phyloP scores from a whole-genome alignment of 1,140 invertebrate species.

The Hormaphis cornu region DNA sequence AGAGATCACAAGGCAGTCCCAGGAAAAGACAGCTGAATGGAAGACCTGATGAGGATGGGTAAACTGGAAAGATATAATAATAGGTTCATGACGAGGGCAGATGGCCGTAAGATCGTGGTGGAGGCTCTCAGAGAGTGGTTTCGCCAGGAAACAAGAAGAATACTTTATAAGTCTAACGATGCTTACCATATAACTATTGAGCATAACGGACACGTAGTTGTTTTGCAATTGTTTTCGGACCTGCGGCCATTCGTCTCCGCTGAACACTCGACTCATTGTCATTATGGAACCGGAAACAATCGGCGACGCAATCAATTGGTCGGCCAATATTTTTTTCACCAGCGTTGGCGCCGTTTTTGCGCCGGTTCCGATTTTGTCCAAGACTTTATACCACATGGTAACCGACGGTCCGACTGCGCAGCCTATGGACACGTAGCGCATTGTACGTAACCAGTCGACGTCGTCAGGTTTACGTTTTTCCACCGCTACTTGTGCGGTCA shows the following conservation, averaged over 20 bases:
- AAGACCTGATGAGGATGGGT: too few relatives aligned
- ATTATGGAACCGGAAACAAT: constrained; percentile 53
- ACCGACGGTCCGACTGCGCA: constrained; percentile 54
- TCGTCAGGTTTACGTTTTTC: constrained; percentile 44
- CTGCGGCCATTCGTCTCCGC: constrained; percentile 49
- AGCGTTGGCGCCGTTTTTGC: constrained; percentile 47
- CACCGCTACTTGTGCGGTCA: constrained; percentile 48
- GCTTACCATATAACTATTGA: constrained; percentile 60
- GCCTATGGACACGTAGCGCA: constrained; percentile 46
- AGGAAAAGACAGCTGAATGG: too few relatives aligned
- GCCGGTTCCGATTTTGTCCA: constrained; percentile 52
- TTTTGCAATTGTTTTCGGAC: constrained; percentile 50
- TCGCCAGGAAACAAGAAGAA: too few relatives aligned
- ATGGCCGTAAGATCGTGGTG: too few relatives aligned
- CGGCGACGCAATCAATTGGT: constrained; percentile 63
- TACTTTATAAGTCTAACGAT: too few relatives aligned
- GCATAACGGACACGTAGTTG: constrained; percentile 59
- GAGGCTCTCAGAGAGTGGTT: too few relatives aligned
- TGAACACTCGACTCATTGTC: constrained; percentile 48
- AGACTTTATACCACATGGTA: constrained; percentile 56
- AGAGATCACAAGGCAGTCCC: too few relatives aligned
- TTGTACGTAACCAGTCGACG: constrained; percentile 44
- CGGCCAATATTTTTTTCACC: constrained; percentile 60
- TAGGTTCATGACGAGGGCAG: too few relatives aligned
- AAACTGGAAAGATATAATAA: too few relatives aligned